Conservation (phyloP, 2,797 vertebrate species). For the Sphaeramia orbicularis region DNA sequence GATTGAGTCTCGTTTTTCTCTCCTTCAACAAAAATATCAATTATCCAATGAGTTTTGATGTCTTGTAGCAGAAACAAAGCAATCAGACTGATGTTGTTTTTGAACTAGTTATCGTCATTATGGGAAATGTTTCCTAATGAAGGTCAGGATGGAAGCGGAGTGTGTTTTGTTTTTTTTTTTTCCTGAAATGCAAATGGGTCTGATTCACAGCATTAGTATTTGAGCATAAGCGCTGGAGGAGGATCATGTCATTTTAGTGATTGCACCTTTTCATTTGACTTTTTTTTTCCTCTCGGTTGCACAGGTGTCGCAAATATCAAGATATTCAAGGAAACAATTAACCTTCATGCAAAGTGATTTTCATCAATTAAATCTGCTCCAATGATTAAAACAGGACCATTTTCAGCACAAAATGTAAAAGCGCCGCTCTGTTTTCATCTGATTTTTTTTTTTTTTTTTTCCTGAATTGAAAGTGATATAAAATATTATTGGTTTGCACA, state of each 20-base stretch:
- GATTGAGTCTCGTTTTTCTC: background rate
- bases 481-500: constrained; percentile 1
- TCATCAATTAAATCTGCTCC: constrained; percentile 61
- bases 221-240: constrained; percentile 27
- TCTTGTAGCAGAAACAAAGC: constrained; percentile 33
- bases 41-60: constrained; percentile 50
- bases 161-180: constrained; percentile 1
- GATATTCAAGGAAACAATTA: constrained; percentile 69
- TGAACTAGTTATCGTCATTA: constrained; percentile 28
- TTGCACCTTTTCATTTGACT: constrained; percentile 76
- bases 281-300: constrained; percentile 2
- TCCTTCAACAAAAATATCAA: constrained; percentile 15
- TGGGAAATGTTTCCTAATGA: constrained; percentile 46
- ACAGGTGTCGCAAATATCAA: constrained; percentile 76
- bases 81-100: constrained; percentile 53
- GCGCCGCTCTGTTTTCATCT: background rate
- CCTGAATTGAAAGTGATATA: constrained; percentile 11
- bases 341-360: constrained; percentile 66
- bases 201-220: constrained; percentile 47
- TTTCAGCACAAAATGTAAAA: constrained; percentile 31
- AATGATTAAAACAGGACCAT: constrained; percentile 42
- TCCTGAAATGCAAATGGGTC: constrained; percentile 17
- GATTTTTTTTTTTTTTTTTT: background rate
- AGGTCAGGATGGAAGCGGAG: constrained; percentile 46
- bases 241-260: constrained; percentile 44